phyloP scores from a whole-genome alignment of 2,113 vertebrate genomes.

The Apteryx owenii region DNA sequence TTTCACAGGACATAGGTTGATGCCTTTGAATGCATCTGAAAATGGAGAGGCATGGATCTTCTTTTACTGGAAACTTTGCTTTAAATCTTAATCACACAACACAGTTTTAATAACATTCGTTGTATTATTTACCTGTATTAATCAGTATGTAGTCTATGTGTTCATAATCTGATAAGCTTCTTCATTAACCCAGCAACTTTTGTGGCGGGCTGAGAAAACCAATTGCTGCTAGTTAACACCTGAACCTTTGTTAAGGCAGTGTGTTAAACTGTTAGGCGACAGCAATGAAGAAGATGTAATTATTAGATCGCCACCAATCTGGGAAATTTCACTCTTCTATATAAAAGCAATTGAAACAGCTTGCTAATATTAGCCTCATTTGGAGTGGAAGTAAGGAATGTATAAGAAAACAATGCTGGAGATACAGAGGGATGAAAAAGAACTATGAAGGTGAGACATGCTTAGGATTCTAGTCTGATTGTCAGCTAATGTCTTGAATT shows the following conservation, averaged over 20 bases:
- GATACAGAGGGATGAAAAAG: background rate
- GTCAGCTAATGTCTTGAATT: background rate
- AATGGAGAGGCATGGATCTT: background rate
- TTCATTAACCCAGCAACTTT: background rate
- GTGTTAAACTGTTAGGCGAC: background rate
- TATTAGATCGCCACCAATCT: background rate
- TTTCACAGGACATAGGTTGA: background rate
- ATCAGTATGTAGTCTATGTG: background rate
- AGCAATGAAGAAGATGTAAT: background rate
- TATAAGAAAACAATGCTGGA: background rate
- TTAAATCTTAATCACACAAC: background rate
- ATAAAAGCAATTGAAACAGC: background rate
- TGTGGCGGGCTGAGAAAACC: rapidly evolving
- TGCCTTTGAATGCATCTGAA: background rate
- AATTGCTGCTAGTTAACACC: background rate
- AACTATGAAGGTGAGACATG: background rate
- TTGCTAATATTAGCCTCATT: background rate
- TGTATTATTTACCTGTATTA: background rate
- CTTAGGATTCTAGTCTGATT: background rate
- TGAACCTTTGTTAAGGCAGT: background rate
- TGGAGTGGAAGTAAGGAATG: background rate
- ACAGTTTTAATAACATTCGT: background rate
- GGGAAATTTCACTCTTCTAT: background rate
- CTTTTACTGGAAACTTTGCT: background rate
- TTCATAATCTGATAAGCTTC: background rate